Conservation (phyloP, 2,113 vertebrate species). For the Hemiprocne comata region DNA sequence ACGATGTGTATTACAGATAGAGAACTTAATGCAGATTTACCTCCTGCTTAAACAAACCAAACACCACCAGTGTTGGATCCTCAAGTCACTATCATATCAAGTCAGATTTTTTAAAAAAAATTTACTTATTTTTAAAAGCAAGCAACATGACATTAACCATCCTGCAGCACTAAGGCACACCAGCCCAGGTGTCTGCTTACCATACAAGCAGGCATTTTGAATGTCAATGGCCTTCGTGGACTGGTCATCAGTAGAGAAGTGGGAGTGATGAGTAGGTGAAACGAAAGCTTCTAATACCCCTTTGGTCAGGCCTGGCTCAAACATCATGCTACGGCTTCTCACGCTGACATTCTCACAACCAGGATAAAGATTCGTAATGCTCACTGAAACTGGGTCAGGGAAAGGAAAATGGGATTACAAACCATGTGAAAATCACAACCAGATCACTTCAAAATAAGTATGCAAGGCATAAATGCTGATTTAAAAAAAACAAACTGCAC, state of each 20-base stretch:
- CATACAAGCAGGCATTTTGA: conserved; percentile 85
- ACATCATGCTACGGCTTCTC: conserved; percentile 98
- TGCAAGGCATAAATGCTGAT: neutral
- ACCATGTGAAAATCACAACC: conserved; percentile 16
- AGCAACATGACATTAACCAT: neutral
- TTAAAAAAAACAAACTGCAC: neutral
- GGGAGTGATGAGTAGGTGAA: conserved; percentile 81
- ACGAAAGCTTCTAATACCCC: conserved; percentile 91
- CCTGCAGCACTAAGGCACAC: neutral
- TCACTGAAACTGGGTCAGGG: conserved; percentile 86
- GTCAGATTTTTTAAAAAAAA: neutral
- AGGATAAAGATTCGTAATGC: conserved; percentile 93
- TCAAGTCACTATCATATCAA: neutral
- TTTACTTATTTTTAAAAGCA: neutral
- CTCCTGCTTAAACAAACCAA: neutral
- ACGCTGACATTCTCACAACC: conserved; percentile 98
- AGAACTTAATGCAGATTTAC: neutral
- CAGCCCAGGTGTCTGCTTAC: conserved; percentile 66
- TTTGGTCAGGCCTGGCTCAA: conserved; percentile 96
- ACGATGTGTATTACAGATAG: neutral
- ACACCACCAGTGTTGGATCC: neutral
- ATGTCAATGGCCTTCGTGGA: conserved; percentile 91
- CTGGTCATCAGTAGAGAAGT: conserved; percentile 84
- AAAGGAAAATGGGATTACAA: conserved; percentile 37
- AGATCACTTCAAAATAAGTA: neutral